Evolutionary conservation across 1,140 invertebrate genomes (phyloP).

Genomic region (Drosophila novamexicana): DNA sequence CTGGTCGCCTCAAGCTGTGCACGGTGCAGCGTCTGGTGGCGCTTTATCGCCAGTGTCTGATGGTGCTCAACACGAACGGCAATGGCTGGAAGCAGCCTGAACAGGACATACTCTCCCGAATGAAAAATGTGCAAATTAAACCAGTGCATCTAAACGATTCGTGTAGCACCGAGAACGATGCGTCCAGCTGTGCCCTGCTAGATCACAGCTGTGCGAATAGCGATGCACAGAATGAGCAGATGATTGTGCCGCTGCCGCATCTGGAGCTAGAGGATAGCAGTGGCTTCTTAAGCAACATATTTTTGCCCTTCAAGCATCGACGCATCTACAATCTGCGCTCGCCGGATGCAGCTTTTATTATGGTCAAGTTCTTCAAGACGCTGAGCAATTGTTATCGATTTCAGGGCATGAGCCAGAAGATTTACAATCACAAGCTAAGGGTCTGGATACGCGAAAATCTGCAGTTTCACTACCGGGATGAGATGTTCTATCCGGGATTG

Average conservation of each 20-base stretch:
- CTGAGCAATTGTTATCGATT: slow-evolving; percentile 67
- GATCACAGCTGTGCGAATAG: slow-evolving; percentile 38
- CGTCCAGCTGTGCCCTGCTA: slow-evolving; percentile 54
- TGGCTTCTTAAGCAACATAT: slow-evolving; percentile 68
- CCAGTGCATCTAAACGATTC: slow-evolving; percentile 33
- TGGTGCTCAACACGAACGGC: slow-evolving; percentile 76
- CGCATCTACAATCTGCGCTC: slow-evolving; percentile 74
- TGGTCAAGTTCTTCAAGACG: slow-evolving; percentile 70
- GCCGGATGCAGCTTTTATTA: slow-evolving; percentile 48
- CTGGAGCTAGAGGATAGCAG: slow-evolving; percentile 59
- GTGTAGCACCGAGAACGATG: slow-evolving; percentile 35
- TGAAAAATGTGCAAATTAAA: slow-evolving; percentile 38
- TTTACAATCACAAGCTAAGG: slow-evolving; percentile 64
- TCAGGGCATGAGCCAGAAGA: slow-evolving; percentile 49
- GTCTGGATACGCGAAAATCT: slow-evolving; percentile 70
- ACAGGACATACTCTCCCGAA: slow-evolving; percentile 42
- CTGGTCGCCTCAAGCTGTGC: slow-evolving; percentile 61
- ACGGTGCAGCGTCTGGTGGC: slow-evolving; percentile 58
- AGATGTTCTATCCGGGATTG: slow-evolving; percentile 78
- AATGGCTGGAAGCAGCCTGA: slow-evolving; percentile 69
- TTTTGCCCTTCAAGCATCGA: slow-evolving; percentile 70
- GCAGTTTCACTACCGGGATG: slow-evolving; percentile 66
- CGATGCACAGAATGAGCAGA: slow-evolving; percentile 45
- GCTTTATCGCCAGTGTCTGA: slow-evolving; percentile 61
- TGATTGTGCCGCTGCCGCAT: slow-evolving; percentile 72